Evolutionary conservation across 2,888 invertebrate genomes (phyloP).

Genomic region (Ophion slaviceki): DNA sequence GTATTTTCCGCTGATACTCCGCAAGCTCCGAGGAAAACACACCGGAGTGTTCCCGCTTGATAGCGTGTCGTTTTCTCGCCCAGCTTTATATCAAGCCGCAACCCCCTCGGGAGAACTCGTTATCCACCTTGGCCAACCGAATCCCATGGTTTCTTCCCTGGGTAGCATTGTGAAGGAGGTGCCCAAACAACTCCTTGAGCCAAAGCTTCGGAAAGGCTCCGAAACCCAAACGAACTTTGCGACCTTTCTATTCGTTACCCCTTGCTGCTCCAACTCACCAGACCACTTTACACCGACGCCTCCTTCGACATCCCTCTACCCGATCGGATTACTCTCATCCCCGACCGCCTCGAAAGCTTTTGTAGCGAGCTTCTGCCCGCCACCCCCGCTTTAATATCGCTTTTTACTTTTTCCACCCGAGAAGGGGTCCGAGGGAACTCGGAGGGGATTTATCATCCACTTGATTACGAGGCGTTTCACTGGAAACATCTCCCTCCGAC

Average conservation of each 20-base stretch:
- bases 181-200: conserved; percentile 18
- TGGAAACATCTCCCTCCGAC: background rate
- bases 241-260: conserved; percentile 25
- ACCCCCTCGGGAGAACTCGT: conserved; percentile 8
- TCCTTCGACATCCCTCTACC: conserved; percentile 22
- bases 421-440: background rate
- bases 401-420: conserved; percentile 8
- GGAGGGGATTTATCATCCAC: conserved; percentile 39
- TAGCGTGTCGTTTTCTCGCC: conserved; percentile 77
- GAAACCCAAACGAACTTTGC: conserved; percentile 20
- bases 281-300: conserved; percentile 23
- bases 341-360: background rate
- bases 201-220: background rate
- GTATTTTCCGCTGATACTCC: conserved; percentile 77
- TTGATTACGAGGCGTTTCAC: conserved; percentile 44
- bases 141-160: conserved; percentile 41
- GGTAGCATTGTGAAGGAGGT: conserved; percentile 31
- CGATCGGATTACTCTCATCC: conserved; percentile 24
- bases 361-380: background rate
- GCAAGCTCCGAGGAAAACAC: conserved; percentile 54
- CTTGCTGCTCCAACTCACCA: conserved; percentile 11
- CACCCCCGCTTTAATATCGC: conserved; percentile 8
- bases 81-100: conserved; percentile 38
- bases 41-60: conserved; percentile 78
- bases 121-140: conserved; percentile 62